phyloP scores from a whole-genome alignment of 1,140 invertebrate genomes.

The Cotesia glomerata region DNA sequence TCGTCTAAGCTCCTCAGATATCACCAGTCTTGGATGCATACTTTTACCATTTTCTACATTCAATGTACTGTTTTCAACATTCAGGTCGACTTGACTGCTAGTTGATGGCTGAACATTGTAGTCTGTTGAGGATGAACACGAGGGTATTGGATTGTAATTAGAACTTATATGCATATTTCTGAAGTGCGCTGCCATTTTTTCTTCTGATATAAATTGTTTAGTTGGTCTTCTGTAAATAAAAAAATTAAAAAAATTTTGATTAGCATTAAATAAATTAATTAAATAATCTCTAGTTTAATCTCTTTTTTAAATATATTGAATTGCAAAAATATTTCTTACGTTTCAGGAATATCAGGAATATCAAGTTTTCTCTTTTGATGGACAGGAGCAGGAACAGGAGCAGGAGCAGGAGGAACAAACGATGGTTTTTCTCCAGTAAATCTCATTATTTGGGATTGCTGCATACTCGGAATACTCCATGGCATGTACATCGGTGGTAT shows the following conservation, averaged over 20 bases:
- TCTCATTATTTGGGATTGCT: constrained; percentile 49
- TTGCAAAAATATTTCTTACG: constrained; percentile 38
- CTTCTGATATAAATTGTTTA: constrained; percentile 82
- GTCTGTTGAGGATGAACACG: constrained; percentile 42
- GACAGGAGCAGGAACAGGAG: constrained; percentile 27
- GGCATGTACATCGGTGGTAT: constrained; percentile 55
- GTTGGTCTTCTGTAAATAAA: constrained; percentile 59
- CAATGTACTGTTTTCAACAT: constrained; percentile 40
- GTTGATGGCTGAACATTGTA: constrained; percentile 13
- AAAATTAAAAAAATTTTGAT: constrained; percentile 23
- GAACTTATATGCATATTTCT: constrained; percentile 73
- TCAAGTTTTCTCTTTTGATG: constrained; percentile 57
- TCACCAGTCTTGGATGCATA: constrained; percentile 60
- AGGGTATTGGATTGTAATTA: constrained; percentile 41
- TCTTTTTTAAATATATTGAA: too few relatives aligned
- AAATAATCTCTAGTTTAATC: not conserved
- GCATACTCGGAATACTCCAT: constrained; percentile 49
- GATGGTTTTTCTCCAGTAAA: constrained; percentile 49
- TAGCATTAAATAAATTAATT: constrained; percentile 5
- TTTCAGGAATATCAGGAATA: constrained; percentile 44
- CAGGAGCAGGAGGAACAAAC: constrained; percentile 18
- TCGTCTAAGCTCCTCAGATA: constrained; percentile 75
- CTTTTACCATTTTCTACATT: constrained; percentile 37
- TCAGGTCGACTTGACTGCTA: constrained; percentile 27
- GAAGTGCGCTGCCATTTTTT: constrained; percentile 80